Percentiles rank a stretch among this genome's conserved stretches.
phyloP scores from a whole-genome alignment of 2,797 vertebrate genomes.

The Lutjanus campechanus region DNA sequence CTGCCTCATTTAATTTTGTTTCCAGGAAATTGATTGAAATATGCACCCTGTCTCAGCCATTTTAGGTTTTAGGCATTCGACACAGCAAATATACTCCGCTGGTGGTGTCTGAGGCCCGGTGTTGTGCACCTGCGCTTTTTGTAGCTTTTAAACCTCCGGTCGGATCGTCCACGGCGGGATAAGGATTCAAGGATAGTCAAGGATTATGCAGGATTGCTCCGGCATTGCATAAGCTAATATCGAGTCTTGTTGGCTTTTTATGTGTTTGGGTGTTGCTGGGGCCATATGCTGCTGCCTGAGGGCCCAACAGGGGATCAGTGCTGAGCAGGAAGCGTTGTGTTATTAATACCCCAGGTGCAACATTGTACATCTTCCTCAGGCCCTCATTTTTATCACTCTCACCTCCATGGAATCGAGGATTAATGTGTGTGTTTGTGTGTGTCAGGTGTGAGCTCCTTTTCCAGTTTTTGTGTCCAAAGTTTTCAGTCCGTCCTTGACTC shows the following conservation, averaged over 20 bases:
- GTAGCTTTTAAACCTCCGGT: slow-evolving; percentile 31
- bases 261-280: slow-evolving; percentile 53
- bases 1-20: slow-evolving; percentile 33
- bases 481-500: slow-evolving; percentile 10
- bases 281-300: slow-evolving; percentile 75
- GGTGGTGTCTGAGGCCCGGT: slow-evolving; percentile 6
- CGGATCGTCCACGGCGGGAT: slow-evolving; percentile 40
- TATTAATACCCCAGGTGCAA: slow-evolving; percentile 79
- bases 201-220: slow-evolving; percentile 64
- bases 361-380: slow-evolving; percentile 33
- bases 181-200: slow-evolving; percentile 51
- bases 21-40: slow-evolving; percentile 2
- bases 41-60: slow-evolving; percentile 7
- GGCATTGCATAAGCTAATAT: slow-evolving; percentile 66
- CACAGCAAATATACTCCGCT: neutral
- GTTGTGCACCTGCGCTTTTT: slow-evolving; percentile 32
- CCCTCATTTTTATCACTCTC: slow-evolving; percentile 38
- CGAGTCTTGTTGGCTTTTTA: slow-evolving; percentile 51
- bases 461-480: slow-evolving; percentile 17
- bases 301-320: slow-evolving; percentile 70
- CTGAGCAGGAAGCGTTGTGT: slow-evolving; percentile 76
- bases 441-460: slow-evolving; percentile 9
- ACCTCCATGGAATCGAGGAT: slow-evolving; percentile 40
- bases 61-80: slow-evolving; percentile 15
- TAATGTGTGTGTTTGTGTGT: slow-evolving; percentile 25